phyloP scores from a whole-genome alignment of 2,888 invertebrate genomes.

The Onchidella celtica region DNA sequence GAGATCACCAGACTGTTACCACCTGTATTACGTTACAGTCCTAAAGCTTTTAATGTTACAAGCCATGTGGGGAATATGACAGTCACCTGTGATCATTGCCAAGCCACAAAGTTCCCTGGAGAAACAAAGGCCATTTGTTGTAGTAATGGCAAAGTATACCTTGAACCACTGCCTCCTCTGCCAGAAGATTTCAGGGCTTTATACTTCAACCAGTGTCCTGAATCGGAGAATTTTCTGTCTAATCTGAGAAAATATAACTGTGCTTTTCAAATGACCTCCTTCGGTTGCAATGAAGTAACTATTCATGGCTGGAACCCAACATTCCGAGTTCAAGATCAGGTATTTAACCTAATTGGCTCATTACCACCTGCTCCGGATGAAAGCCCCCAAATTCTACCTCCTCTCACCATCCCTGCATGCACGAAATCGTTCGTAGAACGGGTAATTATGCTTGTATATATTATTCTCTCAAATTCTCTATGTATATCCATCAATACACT shows the following conservation, averaged over 20 bases:
- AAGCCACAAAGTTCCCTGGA: background rate
- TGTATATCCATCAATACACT: no score
- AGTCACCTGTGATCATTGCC: background rate
- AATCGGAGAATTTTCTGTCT: background rate
- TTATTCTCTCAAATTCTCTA: no score
- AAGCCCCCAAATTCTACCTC: background rate
- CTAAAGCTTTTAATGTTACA: background rate
- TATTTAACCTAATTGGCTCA: background rate
- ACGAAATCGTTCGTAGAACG: background rate
- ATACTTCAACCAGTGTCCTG: background rate
- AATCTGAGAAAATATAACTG: background rate
- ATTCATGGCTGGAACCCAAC: background rate
- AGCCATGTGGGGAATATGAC: background rate
- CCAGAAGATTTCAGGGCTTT: background rate
- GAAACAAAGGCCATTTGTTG: conserved; percentile 14
- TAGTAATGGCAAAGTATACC: background rate
- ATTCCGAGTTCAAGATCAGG: background rate
- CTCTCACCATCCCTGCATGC: background rate
- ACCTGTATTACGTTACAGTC: background rate
- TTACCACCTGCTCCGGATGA: background rate
- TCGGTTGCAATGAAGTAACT: background rate
- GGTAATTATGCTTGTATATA: background rate
- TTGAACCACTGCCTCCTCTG: background rate
- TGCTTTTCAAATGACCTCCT: background rate
- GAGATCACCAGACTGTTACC: background rate